phyloP scores from a whole-genome alignment of 2,888 invertebrate genomes.

The Xylophagus ater region DNA sequence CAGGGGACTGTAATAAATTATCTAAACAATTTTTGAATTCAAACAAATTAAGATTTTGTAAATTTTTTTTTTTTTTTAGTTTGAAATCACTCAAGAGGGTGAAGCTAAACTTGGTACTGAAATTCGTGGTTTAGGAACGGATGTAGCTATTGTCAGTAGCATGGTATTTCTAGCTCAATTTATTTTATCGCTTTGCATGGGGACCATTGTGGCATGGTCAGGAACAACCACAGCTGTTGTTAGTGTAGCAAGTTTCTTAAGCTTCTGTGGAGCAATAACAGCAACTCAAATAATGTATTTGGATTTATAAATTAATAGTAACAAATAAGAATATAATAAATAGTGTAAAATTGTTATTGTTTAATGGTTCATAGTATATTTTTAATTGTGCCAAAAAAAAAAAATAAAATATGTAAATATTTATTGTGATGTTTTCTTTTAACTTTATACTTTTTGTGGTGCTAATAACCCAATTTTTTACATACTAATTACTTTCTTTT shows the following conservation, averaged over 20 bases:
- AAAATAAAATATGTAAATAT: not conserved
- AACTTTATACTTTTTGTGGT: too few species aligned
- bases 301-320: conserved; percentile 66
- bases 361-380: too few species aligned
- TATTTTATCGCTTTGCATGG: conserved; percentile 75
- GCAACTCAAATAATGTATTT: conserved; percentile 85
- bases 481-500: too few species aligned
- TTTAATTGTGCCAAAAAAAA: not conserved
- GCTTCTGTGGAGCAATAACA: conserved; percentile 71
- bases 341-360: too few species aligned
- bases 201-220: conserved; percentile 64
- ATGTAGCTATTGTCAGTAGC: conserved; percentile 86
- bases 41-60: not conserved
- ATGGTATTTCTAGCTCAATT: conserved; percentile 96
- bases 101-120: conserved; percentile 46
- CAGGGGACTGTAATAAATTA: conserved; percentile 60
- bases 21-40: not conserved
- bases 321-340: too few species aligned
- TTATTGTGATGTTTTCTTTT: too few species aligned
- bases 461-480: too few species aligned
- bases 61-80: conserved; percentile 39
- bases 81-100: conserved; percentile 47
- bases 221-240: conserved; percentile 86
- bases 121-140: conserved; percentile 86
- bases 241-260: conserved; percentile 69